These are phyloP conservation scores for Drosophila malerkotliana DNA, from an alignment of 1,140 invertebrate genomes.

Conservation along the genomic window DNA sequence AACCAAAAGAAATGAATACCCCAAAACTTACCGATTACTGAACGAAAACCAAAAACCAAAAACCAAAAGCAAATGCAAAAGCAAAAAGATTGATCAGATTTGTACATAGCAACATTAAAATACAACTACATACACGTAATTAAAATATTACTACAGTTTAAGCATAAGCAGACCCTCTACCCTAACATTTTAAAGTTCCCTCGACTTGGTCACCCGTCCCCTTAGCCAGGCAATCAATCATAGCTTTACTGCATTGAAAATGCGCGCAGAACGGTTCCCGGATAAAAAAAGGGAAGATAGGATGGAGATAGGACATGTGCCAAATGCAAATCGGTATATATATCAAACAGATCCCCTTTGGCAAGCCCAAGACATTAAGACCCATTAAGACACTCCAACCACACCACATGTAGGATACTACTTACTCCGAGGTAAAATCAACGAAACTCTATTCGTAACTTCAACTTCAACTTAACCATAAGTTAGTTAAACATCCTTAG, in stretches of 20 bases:
- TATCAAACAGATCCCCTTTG: slow-evolving; percentile 50
- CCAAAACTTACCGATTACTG: slow-evolving; percentile 55
- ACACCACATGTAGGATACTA: slow-evolving; percentile 51
- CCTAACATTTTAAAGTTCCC: slow-evolving; percentile 5
- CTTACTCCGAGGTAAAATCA: slow-evolving; percentile 44
- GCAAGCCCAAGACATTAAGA: slow-evolving; percentile 39
- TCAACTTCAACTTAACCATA: slow-evolving; percentile 58
- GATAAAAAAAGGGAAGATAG: neutral
- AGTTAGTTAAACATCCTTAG: slow-evolving; percentile 81
- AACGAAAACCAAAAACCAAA: slow-evolving; percentile 50
- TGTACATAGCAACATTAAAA: slow-evolving; percentile 79
- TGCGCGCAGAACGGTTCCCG: slow-evolving; percentile 51
- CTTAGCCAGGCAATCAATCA: slow-evolving; percentile 43
- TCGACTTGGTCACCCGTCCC: slow-evolving; percentile 11
- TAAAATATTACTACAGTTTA: slow-evolving; percentile 80
- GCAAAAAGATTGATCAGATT: slow-evolving; percentile 67
- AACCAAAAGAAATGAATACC: slow-evolving; percentile 27
- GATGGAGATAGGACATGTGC: slow-evolving; percentile 39
- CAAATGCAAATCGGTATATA: slow-evolving; percentile 54
- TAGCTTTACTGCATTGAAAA: slow-evolving; percentile 59
- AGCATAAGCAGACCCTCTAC: slow-evolving; percentile 60
- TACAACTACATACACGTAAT: slow-evolving; percentile 76
- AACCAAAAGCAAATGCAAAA: slow-evolving; percentile 49
- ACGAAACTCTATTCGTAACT: slow-evolving; percentile 54
- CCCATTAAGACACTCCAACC: slow-evolving; percentile 28